phyloP scores from a whole-genome alignment of 2,888 invertebrate species.

The Liposcelis brunnea region DNA sequence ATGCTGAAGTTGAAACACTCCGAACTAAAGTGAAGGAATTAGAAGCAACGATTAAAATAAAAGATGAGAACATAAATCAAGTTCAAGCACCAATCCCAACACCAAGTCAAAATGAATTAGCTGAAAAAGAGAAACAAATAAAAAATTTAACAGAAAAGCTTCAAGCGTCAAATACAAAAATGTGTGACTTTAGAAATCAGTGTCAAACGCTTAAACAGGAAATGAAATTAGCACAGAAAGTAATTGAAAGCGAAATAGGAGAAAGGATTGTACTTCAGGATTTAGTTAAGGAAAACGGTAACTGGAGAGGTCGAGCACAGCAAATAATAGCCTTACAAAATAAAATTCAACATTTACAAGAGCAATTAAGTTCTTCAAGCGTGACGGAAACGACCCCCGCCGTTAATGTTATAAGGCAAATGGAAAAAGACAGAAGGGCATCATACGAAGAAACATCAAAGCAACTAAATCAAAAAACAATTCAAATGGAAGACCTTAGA shows the following conservation, averaged over 20 bases:
- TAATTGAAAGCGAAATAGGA: slow-evolving; percentile 54
- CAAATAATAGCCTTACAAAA: slow-evolving; percentile 47
- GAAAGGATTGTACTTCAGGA: slow-evolving; percentile 47
- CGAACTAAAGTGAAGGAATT: slow-evolving; percentile 22
- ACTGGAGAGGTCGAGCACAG: slow-evolving; percentile 64
- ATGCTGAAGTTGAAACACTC: slow-evolving; percentile 39
- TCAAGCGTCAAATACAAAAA: slow-evolving; percentile 37
- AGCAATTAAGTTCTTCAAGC: no score
- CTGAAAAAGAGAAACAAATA: slow-evolving; percentile 24
- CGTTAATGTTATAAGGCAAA: slow-evolving; percentile 1
- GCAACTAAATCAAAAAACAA: background rate
- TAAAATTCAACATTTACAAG: slow-evolving; percentile 4
- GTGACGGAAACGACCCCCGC: background rate
- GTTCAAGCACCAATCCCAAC: background rate
- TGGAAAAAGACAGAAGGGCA: slow-evolving; percentile 12
- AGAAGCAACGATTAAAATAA: slow-evolving; percentile 26
- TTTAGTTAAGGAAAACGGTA: slow-evolving; percentile 36
- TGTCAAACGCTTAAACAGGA: slow-evolving; percentile 52
- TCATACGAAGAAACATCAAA: slow-evolving; percentile 8
- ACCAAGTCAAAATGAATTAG: slow-evolving; percentile 8
- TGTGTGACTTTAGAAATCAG: slow-evolving; percentile 50
- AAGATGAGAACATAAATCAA: slow-evolving; percentile 12
- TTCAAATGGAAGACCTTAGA: slow-evolving; percentile 10
- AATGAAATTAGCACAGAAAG: slow-evolving; percentile 49
- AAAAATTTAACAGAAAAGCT: slow-evolving; percentile 45